These are phyloP conservation scores for Rhadina sibilatrix DNA, from an alignment of 2,113 vertebrate species.

Conservation along the genomic window DNA sequence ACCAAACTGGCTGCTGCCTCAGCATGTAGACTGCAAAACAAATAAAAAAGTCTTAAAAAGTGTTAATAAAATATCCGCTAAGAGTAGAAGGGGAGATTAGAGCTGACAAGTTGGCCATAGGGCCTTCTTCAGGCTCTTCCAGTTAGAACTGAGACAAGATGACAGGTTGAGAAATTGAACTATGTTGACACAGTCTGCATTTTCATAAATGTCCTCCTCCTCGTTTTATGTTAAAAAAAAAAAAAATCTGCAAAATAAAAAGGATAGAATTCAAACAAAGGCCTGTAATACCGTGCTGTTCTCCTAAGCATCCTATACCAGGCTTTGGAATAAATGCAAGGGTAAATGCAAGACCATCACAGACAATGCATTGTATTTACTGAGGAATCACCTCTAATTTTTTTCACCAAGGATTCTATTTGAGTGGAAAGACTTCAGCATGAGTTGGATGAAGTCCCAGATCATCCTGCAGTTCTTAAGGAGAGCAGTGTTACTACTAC, in stretches of 20 bases:
- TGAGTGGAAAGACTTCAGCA: slow-evolving; percentile 25
- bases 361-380: background rate
- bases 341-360: background rate
- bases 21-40: slow-evolving; percentile 34
- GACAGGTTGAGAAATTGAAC: slow-evolving; percentile 48
- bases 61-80: slow-evolving; percentile 48
- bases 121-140: slow-evolving; percentile 57
- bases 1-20: slow-evolving; percentile 53
- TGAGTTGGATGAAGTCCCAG: background rate
- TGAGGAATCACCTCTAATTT: slow-evolving; percentile 3
- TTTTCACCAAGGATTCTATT: slow-evolving; percentile 10
- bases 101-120: slow-evolving; percentile 67
- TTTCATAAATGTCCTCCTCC: background rate
- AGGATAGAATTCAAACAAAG: background rate
- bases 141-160: slow-evolving; percentile 28
- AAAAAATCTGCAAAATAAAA: background rate
- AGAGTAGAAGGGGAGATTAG: slow-evolving; percentile 55
- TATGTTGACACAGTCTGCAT: slow-evolving; percentile 21
- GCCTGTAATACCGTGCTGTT: background rate
- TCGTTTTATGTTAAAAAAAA: background rate
- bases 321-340: background rate
- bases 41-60: slow-evolving; percentile 37
- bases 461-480: background rate
- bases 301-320: background rate
- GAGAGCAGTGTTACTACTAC: background rate